Conservation (phyloP, 2,113 vertebrate species). For the Rhynchopsitta pachyrhyncha region DNA sequence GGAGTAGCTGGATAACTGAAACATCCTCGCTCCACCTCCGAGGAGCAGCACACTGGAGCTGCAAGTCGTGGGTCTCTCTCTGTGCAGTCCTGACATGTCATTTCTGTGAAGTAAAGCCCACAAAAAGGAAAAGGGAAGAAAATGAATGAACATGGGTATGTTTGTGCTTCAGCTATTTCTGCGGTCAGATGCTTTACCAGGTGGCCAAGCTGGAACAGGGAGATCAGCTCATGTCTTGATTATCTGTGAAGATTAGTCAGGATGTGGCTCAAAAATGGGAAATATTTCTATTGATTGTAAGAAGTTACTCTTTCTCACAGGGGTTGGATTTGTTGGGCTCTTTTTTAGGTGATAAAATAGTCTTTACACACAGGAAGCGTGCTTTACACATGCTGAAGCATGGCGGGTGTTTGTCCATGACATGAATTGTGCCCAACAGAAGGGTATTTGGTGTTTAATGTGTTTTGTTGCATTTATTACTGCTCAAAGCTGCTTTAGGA, state of each 20-base stretch:
- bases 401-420: not conserved
- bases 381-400: not conserved
- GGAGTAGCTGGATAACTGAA: not conserved
- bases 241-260: not conserved
- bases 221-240: not conserved
- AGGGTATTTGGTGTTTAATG: not conserved
- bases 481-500: not conserved
- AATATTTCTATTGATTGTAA: not conserved
- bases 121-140: not conserved
- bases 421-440: rapidly evolving
- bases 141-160: not conserved
- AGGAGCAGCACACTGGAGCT: not conserved
- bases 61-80: not conserved
- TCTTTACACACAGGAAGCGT: not conserved
- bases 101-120: not conserved
- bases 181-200: not conserved
- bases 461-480: not conserved
- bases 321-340: not conserved
- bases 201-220: not conserved
- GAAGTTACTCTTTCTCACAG: not conserved
- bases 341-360: not conserved
- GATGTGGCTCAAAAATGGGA: not conserved
- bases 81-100: rapidly evolving
- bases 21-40: rapidly evolving
- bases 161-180: not conserved